Percentiles rank a stretch among this genome's conserved stretches.
phyloP scores from a whole-genome alignment of 1,140 invertebrate species.

The Neodiprion pinetum region DNA sequence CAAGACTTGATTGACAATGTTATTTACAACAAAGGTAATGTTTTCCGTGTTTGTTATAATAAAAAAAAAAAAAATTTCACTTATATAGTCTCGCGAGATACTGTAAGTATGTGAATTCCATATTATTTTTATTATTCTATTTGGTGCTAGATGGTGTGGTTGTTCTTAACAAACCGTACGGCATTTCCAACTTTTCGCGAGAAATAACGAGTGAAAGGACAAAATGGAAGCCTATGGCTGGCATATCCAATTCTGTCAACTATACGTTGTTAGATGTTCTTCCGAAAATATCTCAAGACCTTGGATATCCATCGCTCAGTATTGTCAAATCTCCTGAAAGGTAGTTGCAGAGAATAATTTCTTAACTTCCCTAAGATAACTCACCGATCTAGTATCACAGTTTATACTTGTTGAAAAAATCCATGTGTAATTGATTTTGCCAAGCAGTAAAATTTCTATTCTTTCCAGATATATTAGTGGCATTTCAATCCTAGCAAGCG shows the following conservation, averaged over 20 bases:
- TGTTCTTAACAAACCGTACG: conserved; percentile 59
- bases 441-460: conserved; percentile 9
- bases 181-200: conserved; percentile 38
- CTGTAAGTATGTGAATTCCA: neutral
- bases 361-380: too few relatives aligned
- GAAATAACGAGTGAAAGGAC: neutral
- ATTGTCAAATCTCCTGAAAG: conserved; percentile 48
- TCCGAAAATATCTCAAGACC: conserved; percentile 37
- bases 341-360: conserved; percentile 33
- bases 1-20: conserved; percentile 37
- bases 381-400: conserved; percentile 5
- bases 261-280: conserved; percentile 47
- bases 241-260: conserved; percentile 28
- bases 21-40: conserved; percentile 45
- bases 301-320: conserved; percentile 41
- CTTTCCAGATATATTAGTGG: conserved; percentile 45
- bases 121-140: neutral
- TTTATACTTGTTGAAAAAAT: neutral
- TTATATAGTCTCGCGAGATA: too few relatives aligned
- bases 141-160: conserved; percentile 50
- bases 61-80: too few relatives aligned
- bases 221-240: neutral
- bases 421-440: neutral
- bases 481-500: conserved; percentile 37
- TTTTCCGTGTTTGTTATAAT: too few relatives aligned